Conservation (phyloP, 2,888 invertebrate species). For the Tolmerus cingulatus region DNA sequence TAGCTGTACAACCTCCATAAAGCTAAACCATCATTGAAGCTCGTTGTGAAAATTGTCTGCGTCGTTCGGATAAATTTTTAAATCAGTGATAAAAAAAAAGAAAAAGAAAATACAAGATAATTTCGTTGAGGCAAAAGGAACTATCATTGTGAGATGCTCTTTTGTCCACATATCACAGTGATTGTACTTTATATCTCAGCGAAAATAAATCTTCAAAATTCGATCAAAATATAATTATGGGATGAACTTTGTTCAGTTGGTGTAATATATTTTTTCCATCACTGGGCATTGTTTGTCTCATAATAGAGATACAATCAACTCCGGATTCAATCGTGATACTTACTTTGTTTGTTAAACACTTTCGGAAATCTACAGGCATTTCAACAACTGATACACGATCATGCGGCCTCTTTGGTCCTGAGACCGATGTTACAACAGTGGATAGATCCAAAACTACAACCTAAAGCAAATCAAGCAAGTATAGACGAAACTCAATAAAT, state of each 20-base stretch:
- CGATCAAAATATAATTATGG: constrained; percentile 55
- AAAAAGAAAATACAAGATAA: neutral
- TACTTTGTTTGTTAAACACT: constrained; percentile 88
- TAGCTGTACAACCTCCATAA: constrained; percentile 58
- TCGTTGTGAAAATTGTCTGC: constrained; percentile 62
- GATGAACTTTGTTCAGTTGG: constrained; percentile 63
- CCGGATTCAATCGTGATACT: neutral
- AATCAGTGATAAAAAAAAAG: neutral
- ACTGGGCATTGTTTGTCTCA: constrained; percentile 65
- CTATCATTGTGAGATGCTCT: constrained; percentile 49
- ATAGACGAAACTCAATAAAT: neutral
- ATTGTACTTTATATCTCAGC: constrained; percentile 50
- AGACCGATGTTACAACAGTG: constrained; percentile 92
- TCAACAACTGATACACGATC: constrained; percentile 90
- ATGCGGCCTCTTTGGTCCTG: constrained; percentile 97
- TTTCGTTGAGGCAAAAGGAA: constrained; percentile 48
- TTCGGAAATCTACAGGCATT: constrained; percentile 89
- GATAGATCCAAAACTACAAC: constrained; percentile 84
- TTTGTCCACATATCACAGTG: constrained; percentile 49
- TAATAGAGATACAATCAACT: constrained; percentile 52
- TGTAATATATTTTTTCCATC: constrained; percentile 56
- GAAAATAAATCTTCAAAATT: neutral
- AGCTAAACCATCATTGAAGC: constrained; percentile 62
- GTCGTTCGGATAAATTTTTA: constrained; percentile 59
- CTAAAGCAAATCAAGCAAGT: constrained; percentile 58